Evolutionary conservation across 2,797 vertebrate genomes (phyloP), one percentile per base, ranked within the genome.

Genomic region (Scyliorhinus canicula): DNA sequence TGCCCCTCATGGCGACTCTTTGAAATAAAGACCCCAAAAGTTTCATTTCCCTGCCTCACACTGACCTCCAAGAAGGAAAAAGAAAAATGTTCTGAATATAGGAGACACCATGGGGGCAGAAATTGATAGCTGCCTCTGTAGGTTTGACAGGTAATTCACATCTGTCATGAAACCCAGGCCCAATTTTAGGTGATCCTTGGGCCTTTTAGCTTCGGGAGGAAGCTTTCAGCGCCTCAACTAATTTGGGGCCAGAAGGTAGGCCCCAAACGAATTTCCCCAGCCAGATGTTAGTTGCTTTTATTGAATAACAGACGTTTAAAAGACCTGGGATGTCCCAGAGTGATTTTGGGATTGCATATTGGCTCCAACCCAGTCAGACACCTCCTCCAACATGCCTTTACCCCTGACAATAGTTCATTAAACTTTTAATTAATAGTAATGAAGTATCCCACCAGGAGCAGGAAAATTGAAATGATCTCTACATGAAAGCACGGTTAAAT

Each of bases 341-440:
- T 88, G 55, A 88, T 55, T 31, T 35, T 57, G 85, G 85, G 31
- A 88, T 88, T 82, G 79, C 79, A 82, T 26, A 47, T 82, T 82
- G 79, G 79, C 79, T 88, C 31, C 31, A 88, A 91, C 21, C n/a
- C 60, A 91, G 65, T 35, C 9, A 40, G 57, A 44, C 79, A 47
- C 9, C 44, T 47, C 79, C 44, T 47, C 44, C 55, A 57, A 21
- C n/a, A 12, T 2, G 60, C 19, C 28, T 57, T 88, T 90, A 60
- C 47, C n/a, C 44, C 57, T 26, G 19, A 6, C 57, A 65, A 14
- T 40, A 21, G 2, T 88, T 65, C 57, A 65, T 63, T 65, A 19
- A 91, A 91, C 60, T 65, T 65, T 91, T 44, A 91, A 91, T 91
- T 91, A 91, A 91, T 91, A 12, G 9, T 91, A 40, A 21, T 63